A percentile compares a stretch with the other conserved stretches of the same genome.
phyloP scores from a whole-genome alignment of 2,113 vertebrate species.

The Percina caprodes region DNA sequence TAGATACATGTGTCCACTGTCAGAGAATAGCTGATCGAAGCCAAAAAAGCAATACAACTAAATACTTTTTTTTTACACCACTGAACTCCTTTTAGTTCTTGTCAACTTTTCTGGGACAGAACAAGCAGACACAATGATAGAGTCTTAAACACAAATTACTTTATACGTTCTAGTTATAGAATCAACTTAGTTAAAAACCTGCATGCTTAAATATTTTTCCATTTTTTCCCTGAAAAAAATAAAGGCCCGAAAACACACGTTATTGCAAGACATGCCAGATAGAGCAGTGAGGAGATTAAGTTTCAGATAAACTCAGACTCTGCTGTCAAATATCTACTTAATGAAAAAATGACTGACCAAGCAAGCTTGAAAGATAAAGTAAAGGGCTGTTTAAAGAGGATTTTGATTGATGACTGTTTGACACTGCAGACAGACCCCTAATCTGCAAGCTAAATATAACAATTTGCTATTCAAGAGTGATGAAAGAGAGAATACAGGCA shows the following conservation, averaged over 20 bases:
- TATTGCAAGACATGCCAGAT: constrained; percentile 1
- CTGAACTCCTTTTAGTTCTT: background rate
- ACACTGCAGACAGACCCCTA: constrained; percentile 28
- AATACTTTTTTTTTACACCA: background rate
- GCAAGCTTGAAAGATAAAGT: background rate
- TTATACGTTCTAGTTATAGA: background rate
- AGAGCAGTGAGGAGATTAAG: constrained; percentile 15
- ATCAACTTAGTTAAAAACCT: constrained; percentile 1
- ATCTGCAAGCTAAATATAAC: constrained; percentile 55
- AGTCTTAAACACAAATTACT: background rate
- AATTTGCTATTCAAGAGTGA: constrained; percentile 32
- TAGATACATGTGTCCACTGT: constrained; percentile 7
- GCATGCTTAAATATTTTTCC: background rate
- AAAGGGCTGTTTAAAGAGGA: constrained; percentile 2
- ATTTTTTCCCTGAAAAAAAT: background rate
- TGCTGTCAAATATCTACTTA: constrained; percentile 10
- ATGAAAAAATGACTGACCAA: background rate
- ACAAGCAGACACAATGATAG: background rate
- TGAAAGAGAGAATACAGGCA: constrained; percentile 42
- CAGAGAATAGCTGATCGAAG: background rate
- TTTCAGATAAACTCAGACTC: constrained; percentile 25
- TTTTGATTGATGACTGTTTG: background rate
- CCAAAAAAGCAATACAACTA: background rate
- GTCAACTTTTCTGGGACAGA: background rate
- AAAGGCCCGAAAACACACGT: background rate